Evolutionary conservation across 2,797 vertebrate species (phyloP), one percentile per base, ranked within the genome.

Genomic region (Amblyraja radiata): DNA sequence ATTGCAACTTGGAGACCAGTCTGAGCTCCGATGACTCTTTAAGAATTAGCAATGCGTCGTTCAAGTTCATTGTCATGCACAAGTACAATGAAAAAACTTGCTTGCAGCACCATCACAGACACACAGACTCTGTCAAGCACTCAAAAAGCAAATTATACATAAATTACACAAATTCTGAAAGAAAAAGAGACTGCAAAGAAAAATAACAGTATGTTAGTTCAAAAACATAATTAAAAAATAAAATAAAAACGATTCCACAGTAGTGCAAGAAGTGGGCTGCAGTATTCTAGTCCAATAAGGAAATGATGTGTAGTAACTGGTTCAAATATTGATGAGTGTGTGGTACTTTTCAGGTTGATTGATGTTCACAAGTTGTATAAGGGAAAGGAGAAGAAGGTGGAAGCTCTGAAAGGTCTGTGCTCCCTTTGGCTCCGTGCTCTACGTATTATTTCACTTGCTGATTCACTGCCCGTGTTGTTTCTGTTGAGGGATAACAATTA

Each of bases 301-400:
- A 68, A 65, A 65, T 32, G 21, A 36, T 21, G 65, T 65, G 16
- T 7, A 36, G 6, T 36, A 68, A 88, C 63, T 1, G 21, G 61
- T 65, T 11, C 84, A 88, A 63, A n/a, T 65, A 16, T 76, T 39
- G 39, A 11, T 92, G 90, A 76, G 23, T 91, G 32, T 18, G 1
- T 92, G 10, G 39, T 73, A 14, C 39, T 92, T 92, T 76, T 93
- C 95, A 99, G 98, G 95, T 98, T 99, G 96, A 97, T 93, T 95
- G 97, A 97, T 95, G 97, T 99, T 95, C 96, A 96, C 93, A 99
- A 99, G 96, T 96, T 97, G 11, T 98, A 98, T 96, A 97, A 96
- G 94, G 98, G 97, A 94, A 98, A 97, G 94, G 97, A 97, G 94
- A 96, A 94, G 93, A 96, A 95, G n/a, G 97, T 98, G 95, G 98